These are phyloP conservation scores for Lutraria lutraria DNA, from an alignment of 2,888 invertebrate species.

Conservation along the genomic window DNA sequence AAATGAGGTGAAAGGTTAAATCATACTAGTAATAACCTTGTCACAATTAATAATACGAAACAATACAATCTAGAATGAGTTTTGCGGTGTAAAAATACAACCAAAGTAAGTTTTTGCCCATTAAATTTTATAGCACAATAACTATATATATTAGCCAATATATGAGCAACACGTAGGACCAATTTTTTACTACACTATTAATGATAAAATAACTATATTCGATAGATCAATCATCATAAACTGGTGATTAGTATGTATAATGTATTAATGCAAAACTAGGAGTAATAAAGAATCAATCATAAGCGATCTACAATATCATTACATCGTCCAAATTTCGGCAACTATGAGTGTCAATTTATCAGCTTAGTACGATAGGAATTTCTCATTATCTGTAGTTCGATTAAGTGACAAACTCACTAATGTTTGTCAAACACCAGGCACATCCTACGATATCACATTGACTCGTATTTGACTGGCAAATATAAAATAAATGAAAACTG, in stretches of 20 bases:
- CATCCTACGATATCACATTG: not conserved
- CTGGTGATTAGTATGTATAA: slow-evolving; percentile 3
- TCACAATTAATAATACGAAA: not conserved
- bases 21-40: not conserved
- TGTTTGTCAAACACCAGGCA: not conserved
- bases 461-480: not conserved
- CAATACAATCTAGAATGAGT: not conserved
- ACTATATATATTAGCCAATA: not conserved
- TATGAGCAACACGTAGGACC: not conserved
- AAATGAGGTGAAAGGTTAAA: slow-evolving; percentile 13
- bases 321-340: not conserved
- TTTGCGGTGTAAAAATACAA: not conserved
- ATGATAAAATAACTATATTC: not conserved
- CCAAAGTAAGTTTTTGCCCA: not conserved
- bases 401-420: not conserved
- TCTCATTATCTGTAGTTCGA: slow-evolving; percentile 24
- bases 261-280: not conserved
- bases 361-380: slow-evolving; percentile 7
- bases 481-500: not conserved
- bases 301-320: not conserved
- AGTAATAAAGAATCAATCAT: slow-evolving; percentile 38
- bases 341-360: slow-evolving; percentile 34
- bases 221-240: slow-evolving; percentile 37
- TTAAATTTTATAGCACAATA: not conserved
- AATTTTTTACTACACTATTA: not conserved